phyloP scores from a whole-genome alignment of 2,113 vertebrate species.

The Gallinago media region DNA sequence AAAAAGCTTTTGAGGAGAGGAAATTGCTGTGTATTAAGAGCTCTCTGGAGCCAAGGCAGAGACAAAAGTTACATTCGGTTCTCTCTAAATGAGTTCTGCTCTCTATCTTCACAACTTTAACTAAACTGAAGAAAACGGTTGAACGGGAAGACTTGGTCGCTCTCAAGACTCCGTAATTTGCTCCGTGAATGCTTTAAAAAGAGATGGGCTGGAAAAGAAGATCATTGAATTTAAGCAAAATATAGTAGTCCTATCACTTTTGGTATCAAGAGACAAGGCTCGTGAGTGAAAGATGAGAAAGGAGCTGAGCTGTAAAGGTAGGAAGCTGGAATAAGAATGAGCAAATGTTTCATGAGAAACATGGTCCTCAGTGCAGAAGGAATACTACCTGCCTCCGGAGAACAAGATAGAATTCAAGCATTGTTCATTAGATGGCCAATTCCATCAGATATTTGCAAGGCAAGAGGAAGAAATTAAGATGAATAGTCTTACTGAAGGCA shows the following conservation, averaged over 20 bases:
- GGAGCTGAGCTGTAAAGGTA: neutral
- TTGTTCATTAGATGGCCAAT: neutral
- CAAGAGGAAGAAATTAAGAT: neutral
- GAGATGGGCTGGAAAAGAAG: constrained; percentile 26
- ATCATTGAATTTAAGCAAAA: constrained; percentile 30
- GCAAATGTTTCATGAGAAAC: neutral
- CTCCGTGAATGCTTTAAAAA: constrained; percentile 10
- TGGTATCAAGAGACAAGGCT: constrained; percentile 5
- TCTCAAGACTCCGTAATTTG: constrained; percentile 33
- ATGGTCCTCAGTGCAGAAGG: neutral
- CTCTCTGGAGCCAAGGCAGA: constrained; percentile 33
- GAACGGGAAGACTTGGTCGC: neutral
- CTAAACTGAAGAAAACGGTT: neutral
- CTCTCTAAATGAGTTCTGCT: constrained; percentile 37
- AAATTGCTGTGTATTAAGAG: constrained; percentile 46
- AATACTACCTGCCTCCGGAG: neutral
- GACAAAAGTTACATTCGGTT: constrained; percentile 45
- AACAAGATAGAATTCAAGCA: neutral
- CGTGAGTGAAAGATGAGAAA: neutral
- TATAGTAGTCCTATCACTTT: neutral
- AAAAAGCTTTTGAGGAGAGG: constrained; percentile 45
- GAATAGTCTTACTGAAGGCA: neutral
- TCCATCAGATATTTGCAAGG: neutral
- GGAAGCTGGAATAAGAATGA: neutral
- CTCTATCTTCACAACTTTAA: constrained; percentile 32